Evolutionary conservation across 92 coral and sea anemone species (phyloP), one percentile per base, ranked within the genome.

Genomic region (Phymanthus crucifer): DNA sequence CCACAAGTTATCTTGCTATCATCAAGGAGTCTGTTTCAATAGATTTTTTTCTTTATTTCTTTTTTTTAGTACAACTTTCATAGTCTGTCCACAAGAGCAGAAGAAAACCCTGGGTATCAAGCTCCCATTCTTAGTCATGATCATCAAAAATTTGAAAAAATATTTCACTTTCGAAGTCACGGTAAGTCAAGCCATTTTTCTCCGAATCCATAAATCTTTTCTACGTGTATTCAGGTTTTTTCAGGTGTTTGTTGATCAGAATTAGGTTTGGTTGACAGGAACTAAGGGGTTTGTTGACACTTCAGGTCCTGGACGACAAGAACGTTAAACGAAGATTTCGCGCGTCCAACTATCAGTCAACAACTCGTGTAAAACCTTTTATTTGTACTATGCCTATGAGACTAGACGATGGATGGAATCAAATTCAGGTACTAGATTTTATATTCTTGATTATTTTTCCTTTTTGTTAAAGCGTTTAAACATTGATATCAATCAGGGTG

Each of bases 351-450:
- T 96, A 96, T 66, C 99, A 96, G 77, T 96, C 99, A 65, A 96
- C 99, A 6, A 96, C 99, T 3, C 72, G 99, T 78, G 99, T 96
- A 46, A 96, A 96, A 86, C 99, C 99, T 18, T 96, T 96, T 84
- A 96, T 96, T 88, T 96, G 99, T 71, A 96, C 99, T 38, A 96
- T 96, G 99, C 99, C 99, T 4, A 96, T 96, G 99, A 96, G 99
- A 86, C 96, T 96, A 68, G 99, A 96, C 66, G 99, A 96, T 80
- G 99, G 99, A 10, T 96, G 99, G 99, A 96, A 96, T 82, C 99
- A 96, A 82, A 96, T 96, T 70, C 99, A 96, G 96, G 99, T 96
- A 82, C 38, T 36, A 27, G 29, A n/a, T 14, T 3, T 24, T 12
- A 35, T 21, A 40, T 21, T 7, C 21, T 35, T 34, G 1, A 19